Base-by-base conservation (phyloP, 1,140 invertebrate genomes). In the Procambarus virginalis region DNA sequence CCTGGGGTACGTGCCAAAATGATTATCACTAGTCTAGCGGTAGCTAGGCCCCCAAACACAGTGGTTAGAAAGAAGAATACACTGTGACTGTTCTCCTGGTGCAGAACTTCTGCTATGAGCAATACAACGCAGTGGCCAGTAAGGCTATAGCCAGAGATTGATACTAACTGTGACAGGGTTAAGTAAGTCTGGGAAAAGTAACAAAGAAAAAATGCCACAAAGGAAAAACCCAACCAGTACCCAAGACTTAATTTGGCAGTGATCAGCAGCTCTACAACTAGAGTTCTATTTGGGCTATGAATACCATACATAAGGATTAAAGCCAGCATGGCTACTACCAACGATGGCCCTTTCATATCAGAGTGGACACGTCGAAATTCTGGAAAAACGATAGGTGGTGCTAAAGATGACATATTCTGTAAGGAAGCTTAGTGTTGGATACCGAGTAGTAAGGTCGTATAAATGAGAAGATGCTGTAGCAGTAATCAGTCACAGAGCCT, bases 11-110 rank as follows among this genome's bases (percentile, higher is more conserved):
- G 45, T 20, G 76, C 73, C 46, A 89, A 73, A 34, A 83, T 68
- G 14, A 89, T 58, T 14, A 89, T 77, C 5, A 79, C 76, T 14
- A 84, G 73, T 58, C 81, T 75, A 5, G 80, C 80, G 2, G 88
- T 89, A 75, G 88, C 88, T 9, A 89, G 87, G 10, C 87, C 87
- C 49, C 87, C 87, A 89, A 89, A 89, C 51, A 89, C 79, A 45
- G 73, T 84, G 49, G 87, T 89, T 6, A 89, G 80, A 22, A 89
- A 76, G 73, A 89, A 89, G 84, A n/a, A 89, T 5, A 84, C 73
- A 10, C 64, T 48, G 55, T 89, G 87, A 73, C 68, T 89, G 34
- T 83, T 68, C 45, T 89, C 87, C 73, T 89, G 87, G 73, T 89
- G 87, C 80, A 89, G 87, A 12, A 89, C 34, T 58, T 89, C 87